Evolutionary conservation across 1,140 invertebrate species (phyloP), one percentile per base, ranked within the genome.

Genomic region (Heliconius hermathena): DNA sequence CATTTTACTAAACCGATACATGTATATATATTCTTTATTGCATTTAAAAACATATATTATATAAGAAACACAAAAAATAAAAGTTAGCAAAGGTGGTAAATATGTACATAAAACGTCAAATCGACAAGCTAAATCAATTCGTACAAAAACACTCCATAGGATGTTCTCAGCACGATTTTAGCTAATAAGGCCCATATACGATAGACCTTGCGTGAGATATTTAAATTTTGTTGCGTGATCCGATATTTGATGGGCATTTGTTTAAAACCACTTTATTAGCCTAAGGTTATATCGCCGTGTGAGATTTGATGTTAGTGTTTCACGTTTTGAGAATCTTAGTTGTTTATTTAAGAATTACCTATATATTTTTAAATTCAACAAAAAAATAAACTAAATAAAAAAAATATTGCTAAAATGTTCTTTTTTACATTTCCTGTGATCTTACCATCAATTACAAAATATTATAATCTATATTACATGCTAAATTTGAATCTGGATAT

Each of bases 161-260:
- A 76, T n/a, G 74, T 76, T 70, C 74, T 66, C 74, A 76, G 33
- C 74, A 76, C 74, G 74, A 76, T 76, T 76, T 76, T 41, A 18
- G 16, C 60, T 75, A 75, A 75, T 66, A 75, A 75, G 74, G 36
- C 5, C 33, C 74, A 71, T 70, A 76, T 41, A 16, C 74, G 74
- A 70, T 76, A 66, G 29, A 18, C 11, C 36, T 76, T 76, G 74
- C 74, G 74, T 76, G 74, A 76, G 60, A n/a, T 38, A 71, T 46
- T 71, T 70, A 18, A 70, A 76, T 70, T 70, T 66, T 1, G 60
- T 66, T 66, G 60, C 60, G 60, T 66, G 60, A 66, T 29, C 26
- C 60, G 60, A 29, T 66, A 46, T 76, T 76, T 70, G 52, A 75
- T 49, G 74, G 57, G 74, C 66, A 66, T 46, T 70, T 49, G 74